Evolutionary conservation across 2,888 invertebrate species (phyloP), one percentile per base, ranked within the genome.

Genomic region (Stenotaenia linearis): DNA sequence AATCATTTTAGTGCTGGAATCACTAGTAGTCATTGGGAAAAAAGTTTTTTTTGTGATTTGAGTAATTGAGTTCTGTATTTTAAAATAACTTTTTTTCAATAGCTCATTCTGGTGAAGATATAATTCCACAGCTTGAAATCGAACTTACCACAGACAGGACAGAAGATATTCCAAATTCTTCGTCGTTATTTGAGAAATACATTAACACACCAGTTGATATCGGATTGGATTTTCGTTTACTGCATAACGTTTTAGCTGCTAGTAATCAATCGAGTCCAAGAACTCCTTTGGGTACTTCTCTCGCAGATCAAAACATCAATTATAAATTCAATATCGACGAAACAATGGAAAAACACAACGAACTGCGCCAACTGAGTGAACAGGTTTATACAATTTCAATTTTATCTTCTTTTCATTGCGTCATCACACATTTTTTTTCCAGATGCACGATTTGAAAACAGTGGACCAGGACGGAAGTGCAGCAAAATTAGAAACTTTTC

Each of bases 401-500:
- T 1, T 56, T 6, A 50, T 50, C 15, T 21, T 50, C 1, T 5
- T 56, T 56, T 56, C 7, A 18, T 56, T n/a, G 40, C n/a, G 12
- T 0, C n/a, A 40, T 12, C 10, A 40, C 12, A 37, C 15, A 15
- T n/a, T 40, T 32, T 35, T 77, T 50, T 56, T 25, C 1, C 32
- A 78, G 78, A 61, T 78, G 56, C 23, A 78, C 30, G 78, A 78
- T 56, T 23, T 78, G 21, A 78, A 78, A 61, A 61, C 32, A 4
- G 37, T 78, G 0, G 78, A 78, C 61, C 78, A 78, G 9, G 78
- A 78, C 35, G 61, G 28, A 18, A 78, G 78, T 37, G 30, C 56
- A n/a, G 61, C 78, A 12, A 78, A 78, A 37, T 21, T 78, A 56
- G 56, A 78, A 18, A 78, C 32, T 1, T 78, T 78, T 78, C 78